Evolutionary conservation across 2,113 vertebrate genomes (phyloP).

Genomic region (Nicator chloris): DNA sequence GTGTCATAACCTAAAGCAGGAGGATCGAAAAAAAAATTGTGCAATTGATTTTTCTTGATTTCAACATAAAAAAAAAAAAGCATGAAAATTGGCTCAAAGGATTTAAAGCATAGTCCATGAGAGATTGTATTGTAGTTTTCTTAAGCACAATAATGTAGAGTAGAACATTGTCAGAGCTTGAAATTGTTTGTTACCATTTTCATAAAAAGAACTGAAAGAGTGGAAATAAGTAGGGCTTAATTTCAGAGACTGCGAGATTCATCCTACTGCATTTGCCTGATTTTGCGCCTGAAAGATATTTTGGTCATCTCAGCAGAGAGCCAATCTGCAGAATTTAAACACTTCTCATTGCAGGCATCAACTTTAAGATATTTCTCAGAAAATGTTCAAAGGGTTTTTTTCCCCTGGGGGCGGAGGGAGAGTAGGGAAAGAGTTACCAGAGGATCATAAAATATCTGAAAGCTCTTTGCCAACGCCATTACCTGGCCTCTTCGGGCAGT

Average conservation of each 20-base stretch:
- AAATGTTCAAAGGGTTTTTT: constrained; percentile 15
- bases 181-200: constrained; percentile 43
- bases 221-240: constrained; percentile 31
- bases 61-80: constrained; percentile 14
- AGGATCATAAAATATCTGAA: constrained; percentile 4
- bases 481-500: constrained; percentile 8
- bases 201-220: neutral
- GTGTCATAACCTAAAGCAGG: constrained; percentile 37
- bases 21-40: neutral
- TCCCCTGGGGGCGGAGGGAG: neutral
- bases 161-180: neutral
- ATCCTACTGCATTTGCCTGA: constrained; percentile 43
- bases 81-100: constrained; percentile 12
- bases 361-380: constrained; percentile 55
- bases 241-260: constrained; percentile 32
- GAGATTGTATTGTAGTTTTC: constrained; percentile 17
- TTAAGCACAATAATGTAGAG: neutral
- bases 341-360: constrained; percentile 33
- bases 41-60: constrained; percentile 52
- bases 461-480: neutral
- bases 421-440: neutral
- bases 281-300: constrained; percentile 46
- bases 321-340: constrained; percentile 51
- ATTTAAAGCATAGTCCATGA: constrained; percentile 4
- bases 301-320: constrained; percentile 18